Conservation (phyloP, 2,888 invertebrate genomes). For the Leistus spinibarbis region DNA sequence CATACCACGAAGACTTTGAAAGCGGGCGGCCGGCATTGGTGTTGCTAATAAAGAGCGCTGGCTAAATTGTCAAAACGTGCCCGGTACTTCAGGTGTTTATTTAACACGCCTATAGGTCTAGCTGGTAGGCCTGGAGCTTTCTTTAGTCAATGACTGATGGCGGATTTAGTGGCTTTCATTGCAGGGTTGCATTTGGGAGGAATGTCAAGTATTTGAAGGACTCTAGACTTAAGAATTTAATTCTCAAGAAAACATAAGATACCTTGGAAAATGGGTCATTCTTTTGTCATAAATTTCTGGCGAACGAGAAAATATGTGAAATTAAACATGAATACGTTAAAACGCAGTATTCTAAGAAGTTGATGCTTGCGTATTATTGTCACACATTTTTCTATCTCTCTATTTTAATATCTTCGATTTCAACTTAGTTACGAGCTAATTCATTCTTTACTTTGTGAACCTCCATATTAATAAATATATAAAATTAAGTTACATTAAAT, state of each 20-base stretch:
- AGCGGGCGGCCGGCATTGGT: not conserved
- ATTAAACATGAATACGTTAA: not conserved
- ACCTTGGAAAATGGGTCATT: not conserved
- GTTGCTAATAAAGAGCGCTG: conserved; percentile 3
- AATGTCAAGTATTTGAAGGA: conserved; percentile 1
- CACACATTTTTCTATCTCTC: too few species aligned
- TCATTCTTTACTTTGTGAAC: too few species aligned
- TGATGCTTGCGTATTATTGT: too few species aligned
- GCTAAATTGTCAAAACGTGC: conserved; percentile 34
- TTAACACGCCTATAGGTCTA: conserved; percentile 6
- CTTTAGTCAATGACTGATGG: conserved; percentile 16
- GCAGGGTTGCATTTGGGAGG: not conserved
- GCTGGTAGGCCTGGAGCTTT: conserved; percentile 1
- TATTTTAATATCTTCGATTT: too few species aligned
- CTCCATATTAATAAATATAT: too few species aligned
- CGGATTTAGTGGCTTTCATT: conserved; percentile 15
- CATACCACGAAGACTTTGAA: not conserved
- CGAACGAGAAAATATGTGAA: too few species aligned
- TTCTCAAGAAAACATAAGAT: not conserved
- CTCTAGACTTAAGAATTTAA: not conserved
- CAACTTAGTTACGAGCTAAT: too few species aligned
- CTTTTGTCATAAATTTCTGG: not conserved
- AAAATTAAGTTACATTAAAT: too few species aligned
- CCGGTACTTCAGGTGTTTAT: conserved; percentile 28
- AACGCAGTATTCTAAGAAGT: too few species aligned